A percentile compares a stretch with the other conserved stretches of the same genome.
Evolutionary conservation across 2,113 vertebrate species (phyloP).

Genomic region (Shinisaurus crocodilurus): DNA sequence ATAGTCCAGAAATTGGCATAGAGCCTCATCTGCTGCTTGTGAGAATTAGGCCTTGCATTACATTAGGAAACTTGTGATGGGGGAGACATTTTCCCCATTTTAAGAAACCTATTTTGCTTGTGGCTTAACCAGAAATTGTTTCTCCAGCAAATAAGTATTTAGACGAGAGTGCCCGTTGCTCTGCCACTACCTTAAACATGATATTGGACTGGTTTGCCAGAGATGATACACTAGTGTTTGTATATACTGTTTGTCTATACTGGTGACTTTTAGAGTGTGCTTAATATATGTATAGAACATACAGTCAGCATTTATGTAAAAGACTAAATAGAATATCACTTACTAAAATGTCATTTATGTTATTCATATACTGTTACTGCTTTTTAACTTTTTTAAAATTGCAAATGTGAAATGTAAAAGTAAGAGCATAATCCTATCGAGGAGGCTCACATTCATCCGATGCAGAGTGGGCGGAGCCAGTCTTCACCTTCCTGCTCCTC

Average conservation of each 20-base stretch:
- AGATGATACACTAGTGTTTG: not conserved
- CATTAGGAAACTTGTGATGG: not conserved
- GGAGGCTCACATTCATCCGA: no score
- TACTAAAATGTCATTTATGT: not conserved
- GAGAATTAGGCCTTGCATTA: not conserved
- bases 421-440: no score
- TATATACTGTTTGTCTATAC: not conserved
- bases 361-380: not conserved
- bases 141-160: not conserved
- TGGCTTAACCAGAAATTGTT: not conserved
- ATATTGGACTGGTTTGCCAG: not conserved
- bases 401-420: not conserved
- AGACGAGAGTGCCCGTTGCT: not conserved
- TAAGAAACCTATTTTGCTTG: not conserved
- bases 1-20: not conserved
- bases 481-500: no score
- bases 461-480: no score
- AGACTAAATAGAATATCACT: not conserved
- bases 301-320: not conserved
- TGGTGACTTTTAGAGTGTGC: not conserved
- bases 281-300: not conserved
- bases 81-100: not conserved
- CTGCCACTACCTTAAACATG: not conserved
- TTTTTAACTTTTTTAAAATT: not conserved
- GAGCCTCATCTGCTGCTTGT: not conserved